Conservation (phyloP, 2,888 invertebrate species). For the Eulithis prunata region DNA sequence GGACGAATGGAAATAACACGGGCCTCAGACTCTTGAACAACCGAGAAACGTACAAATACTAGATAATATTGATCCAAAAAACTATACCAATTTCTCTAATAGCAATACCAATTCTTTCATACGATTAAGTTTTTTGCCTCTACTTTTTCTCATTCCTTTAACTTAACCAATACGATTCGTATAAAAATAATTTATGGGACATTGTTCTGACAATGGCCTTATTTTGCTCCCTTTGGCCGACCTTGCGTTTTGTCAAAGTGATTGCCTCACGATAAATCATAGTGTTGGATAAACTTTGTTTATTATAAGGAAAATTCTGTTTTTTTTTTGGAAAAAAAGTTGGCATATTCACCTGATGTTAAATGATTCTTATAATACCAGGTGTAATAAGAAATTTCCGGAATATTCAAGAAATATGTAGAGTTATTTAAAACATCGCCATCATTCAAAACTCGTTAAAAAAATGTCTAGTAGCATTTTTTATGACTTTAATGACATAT, state of each 20-base stretch:
- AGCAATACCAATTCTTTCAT: conserved; percentile 34
- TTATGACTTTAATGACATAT: no score
- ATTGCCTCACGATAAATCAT: conserved; percentile 29
- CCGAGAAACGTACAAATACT: no score
- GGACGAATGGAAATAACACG: no score
- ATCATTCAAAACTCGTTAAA: no score
- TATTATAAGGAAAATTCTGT: not conserved
- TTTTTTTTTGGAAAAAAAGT: no score
- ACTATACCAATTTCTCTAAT: conserved; percentile 29
- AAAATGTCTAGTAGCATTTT: no score
- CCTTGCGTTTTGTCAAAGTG: conserved; percentile 32
- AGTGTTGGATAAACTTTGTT: conserved; percentile 1
- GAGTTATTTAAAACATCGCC: no score
- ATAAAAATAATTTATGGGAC: conserved; percentile 43
- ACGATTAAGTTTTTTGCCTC: conserved; percentile 35
- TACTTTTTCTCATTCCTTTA: conserved; percentile 26
- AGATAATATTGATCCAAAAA: conserved; percentile 17
- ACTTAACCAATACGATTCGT: conserved; percentile 35
- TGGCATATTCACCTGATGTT: no score
- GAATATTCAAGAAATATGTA: no score
- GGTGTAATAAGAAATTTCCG: no score
- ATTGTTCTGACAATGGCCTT: conserved; percentile 40
- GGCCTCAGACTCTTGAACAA: no score
- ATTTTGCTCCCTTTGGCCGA: conserved; percentile 34
- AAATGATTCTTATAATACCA: no score